A percentile compares a stretch with the other conserved stretches of the same genome.
Conservation (phyloP, 2,797 vertebrate genomes). For the Malurus splendens region DNA sequence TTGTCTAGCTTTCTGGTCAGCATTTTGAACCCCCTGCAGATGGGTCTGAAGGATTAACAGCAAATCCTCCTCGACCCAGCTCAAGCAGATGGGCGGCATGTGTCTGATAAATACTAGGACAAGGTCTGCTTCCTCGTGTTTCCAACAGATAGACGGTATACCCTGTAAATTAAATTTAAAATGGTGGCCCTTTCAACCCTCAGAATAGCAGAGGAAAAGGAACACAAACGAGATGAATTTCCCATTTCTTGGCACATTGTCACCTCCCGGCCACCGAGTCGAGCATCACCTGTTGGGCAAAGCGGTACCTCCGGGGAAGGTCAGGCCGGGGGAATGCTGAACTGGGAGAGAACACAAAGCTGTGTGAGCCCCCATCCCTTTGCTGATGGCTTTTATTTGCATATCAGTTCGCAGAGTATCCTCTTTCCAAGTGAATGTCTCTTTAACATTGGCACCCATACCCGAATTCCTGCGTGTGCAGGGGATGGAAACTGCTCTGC, state of each 20-base stretch:
- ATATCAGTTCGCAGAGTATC: background rate
- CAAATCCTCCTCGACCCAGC: slow-evolving; percentile 86
- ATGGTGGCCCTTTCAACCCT: slow-evolving; percentile 71
- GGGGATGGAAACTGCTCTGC: background rate
- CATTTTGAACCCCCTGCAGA: slow-evolving; percentile 90
- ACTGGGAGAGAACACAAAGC: background rate
- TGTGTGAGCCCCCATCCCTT: background rate
- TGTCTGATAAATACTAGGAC: slow-evolving; percentile 82
- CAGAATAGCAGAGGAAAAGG: slow-evolving; percentile 64
- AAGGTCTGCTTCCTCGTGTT: slow-evolving; percentile 76
- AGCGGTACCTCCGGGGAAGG: slow-evolving; percentile 40
- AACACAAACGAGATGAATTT: slow-evolving; percentile 73
- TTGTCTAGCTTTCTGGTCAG: slow-evolving; percentile 89
- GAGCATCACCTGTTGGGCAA: slow-evolving; percentile 64
- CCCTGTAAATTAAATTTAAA: slow-evolving; percentile 79
- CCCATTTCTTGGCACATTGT: slow-evolving; percentile 62
- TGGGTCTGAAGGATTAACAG: slow-evolving; percentile 91
- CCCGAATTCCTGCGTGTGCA: background rate
- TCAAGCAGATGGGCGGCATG: slow-evolving; percentile 90
- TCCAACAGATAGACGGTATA: slow-evolving; percentile 73
- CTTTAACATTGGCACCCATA: background rate
- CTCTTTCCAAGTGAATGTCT: slow-evolving; percentile 33
- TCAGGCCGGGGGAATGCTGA: background rate
- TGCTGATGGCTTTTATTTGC: slow-evolving; percentile 43
- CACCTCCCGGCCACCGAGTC: slow-evolving; percentile 52